phyloP scores from a whole-genome alignment of 2,797 vertebrate species.

The Spondyliosoma cantharus region DNA sequence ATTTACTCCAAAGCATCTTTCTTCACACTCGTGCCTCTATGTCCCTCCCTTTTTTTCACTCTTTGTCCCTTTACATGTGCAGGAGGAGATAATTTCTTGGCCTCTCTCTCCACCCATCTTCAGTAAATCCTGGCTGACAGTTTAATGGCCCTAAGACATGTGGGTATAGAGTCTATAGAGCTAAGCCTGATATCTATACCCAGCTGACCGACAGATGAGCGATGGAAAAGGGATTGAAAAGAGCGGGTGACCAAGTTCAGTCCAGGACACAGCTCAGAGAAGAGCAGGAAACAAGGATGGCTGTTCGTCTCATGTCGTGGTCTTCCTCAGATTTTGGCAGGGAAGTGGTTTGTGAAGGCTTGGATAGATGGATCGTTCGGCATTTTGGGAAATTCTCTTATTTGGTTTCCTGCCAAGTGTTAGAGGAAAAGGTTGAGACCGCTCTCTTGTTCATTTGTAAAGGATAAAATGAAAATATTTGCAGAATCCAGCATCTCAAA shows the following conservation, averaged over 20 bases:
- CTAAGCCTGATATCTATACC: slow-evolving; percentile 86
- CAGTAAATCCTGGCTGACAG: slow-evolving; percentile 88
- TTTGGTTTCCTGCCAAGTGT: background rate
- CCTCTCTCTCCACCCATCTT: slow-evolving; percentile 68
- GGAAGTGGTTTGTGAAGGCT: background rate
- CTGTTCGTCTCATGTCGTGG: background rate
- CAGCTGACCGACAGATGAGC: slow-evolving; percentile 85
- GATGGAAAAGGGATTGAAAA: slow-evolving; percentile 76
- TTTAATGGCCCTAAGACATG: slow-evolving; percentile 87
- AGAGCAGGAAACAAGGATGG: background rate
- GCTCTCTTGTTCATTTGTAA: background rate
- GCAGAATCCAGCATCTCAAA: background rate
- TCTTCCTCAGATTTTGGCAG: background rate
- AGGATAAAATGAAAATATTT: background rate
- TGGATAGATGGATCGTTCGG: background rate
- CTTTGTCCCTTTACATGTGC: slow-evolving; percentile 80
- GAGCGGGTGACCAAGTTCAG: slow-evolving; percentile 68
- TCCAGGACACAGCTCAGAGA: slow-evolving; percentile 28
- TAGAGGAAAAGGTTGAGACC: background rate
- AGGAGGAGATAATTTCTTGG: slow-evolving; percentile 84
- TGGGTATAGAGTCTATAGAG: slow-evolving; percentile 78
- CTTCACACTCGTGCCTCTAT: slow-evolving; percentile 49
- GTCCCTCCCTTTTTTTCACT: slow-evolving; percentile 51
- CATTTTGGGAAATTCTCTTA: background rate
- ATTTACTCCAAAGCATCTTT: slow-evolving; percentile 79